Evolutionary conservation across 2,797 vertebrate genomes (phyloP), one percentile per base, ranked within the genome.

Genomic region (Clarias pachynema): DNA sequence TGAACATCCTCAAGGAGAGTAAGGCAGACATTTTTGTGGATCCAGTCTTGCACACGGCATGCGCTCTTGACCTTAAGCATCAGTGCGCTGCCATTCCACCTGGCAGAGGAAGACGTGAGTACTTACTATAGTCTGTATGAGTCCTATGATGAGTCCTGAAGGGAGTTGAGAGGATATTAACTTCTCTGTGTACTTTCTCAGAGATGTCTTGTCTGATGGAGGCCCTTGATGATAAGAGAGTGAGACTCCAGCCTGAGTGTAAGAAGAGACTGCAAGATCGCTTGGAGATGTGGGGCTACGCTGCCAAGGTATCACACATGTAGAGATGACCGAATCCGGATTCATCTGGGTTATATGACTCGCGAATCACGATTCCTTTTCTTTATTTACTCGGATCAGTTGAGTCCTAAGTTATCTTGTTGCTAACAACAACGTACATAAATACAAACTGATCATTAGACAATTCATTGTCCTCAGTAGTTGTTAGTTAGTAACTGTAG

Each of bases 151-250:
- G 12, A 10, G 57, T 6, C 0, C 14, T 53, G 22, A 56, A 69
- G 6, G 4, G 2, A 24, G 2, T 74, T 14, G 16, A 1, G 72
- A 75, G 12, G 10, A 0, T 84, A 8, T 62, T 69, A 12, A 44
- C 16, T 29, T 37, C 29, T 20, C 0, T 86, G 0, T 89, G 87
- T 92, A 37, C 49, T 2, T 89, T 34, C 86, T 77, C 94, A 99
- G 98, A 99, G 91, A 99, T 99, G 98, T 99, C 98, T 0, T 99
- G 98, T 90, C 93, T 99, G 77, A 97, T 99, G 95, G 98, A 99
- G 87, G 96, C 97, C 16, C 94, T 99, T 89, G 97, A 98, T 90
- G 98, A 99, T 90, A 99, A 99, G 74, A 95, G 97, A 0, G 97
- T 99, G 15, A 95, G 98, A 63, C 91, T 99, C 87, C 98, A 99